Conservation (phyloP, 2,888 invertebrate species). For the Drosophila austrosaltans region DNA sequence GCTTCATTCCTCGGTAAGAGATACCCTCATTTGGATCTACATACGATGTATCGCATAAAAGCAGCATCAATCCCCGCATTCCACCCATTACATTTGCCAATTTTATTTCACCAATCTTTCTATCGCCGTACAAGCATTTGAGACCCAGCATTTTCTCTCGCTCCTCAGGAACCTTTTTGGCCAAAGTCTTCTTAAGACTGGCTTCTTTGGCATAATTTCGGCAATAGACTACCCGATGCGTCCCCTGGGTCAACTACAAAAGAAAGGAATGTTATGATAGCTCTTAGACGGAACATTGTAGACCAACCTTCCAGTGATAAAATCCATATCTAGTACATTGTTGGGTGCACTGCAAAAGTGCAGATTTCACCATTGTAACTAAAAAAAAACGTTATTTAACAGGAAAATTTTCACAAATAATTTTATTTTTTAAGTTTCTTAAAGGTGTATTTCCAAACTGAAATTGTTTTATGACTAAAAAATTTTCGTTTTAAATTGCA, state of each 20-base stretch:
- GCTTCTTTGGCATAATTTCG: background rate
- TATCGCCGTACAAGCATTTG: constrained; percentile 32
- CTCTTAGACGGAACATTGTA: rapidly evolving
- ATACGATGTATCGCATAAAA: constrained; percentile 39
- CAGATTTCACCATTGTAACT: background rate
- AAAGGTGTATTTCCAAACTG: background rate
- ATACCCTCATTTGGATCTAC: constrained; percentile 39
- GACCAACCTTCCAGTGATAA: constrained; percentile 9
- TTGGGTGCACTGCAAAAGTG: background rate
- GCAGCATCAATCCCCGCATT: constrained; percentile 38
- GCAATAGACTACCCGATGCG: background rate
- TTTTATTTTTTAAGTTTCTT: background rate
- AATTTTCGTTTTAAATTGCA: background rate
- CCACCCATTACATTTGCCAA: constrained; percentile 39
- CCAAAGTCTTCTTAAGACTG: constrained; percentile 29
- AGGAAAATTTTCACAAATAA: background rate
- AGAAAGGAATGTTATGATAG: background rate
- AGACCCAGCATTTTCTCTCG: constrained; percentile 35
- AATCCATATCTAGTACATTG: constrained; percentile 1
- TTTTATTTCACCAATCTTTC: constrained; percentile 24
- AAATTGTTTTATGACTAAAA: too few species aligned
- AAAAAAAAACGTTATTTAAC: background rate
- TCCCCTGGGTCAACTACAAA: background rate
- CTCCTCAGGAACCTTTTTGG: constrained; percentile 23
- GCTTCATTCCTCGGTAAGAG: constrained; percentile 28